Conservation (phyloP, 37 sponge, comb jelly and placozoan genomes). For the Haliclona indistincta region DNA sequence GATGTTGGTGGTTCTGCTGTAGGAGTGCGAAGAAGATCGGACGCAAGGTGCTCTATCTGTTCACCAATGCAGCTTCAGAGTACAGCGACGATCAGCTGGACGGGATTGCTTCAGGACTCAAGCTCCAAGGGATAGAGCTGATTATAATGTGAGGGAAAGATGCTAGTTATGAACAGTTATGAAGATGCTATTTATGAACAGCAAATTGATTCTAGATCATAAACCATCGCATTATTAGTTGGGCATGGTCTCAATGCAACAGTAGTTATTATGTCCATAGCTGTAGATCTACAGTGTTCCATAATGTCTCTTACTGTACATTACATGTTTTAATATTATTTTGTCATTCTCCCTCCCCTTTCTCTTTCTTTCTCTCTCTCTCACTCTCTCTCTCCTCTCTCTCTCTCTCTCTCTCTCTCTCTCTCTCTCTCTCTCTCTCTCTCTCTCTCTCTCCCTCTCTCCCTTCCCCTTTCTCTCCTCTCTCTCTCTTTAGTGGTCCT, state of each 20-base stretch:
- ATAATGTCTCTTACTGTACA: too few species aligned
- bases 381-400: too few species aligned
- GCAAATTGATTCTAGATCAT: background rate
- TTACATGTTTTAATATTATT: too few species aligned
- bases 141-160: conserved; percentile 58
- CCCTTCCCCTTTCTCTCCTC: too few species aligned
- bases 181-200: background rate
- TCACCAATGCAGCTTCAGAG: conserved; percentile 81
- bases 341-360: too few species aligned
- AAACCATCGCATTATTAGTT: too few species aligned
- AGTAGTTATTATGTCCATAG: background rate
- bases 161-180: background rate
- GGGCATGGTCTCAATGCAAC: conserved; percentile 17
- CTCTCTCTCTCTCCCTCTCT: too few species aligned
- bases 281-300: too few species aligned
- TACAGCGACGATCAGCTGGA: conserved; percentile 74
- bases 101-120: conserved; percentile 65
- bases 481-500: conserved; percentile 52
- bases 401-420: too few species aligned
- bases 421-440: too few species aligned
- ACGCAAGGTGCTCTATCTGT: conserved; percentile 75
- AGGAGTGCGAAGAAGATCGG: conserved; percentile 56
- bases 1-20: background rate
- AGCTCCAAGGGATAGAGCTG: conserved; percentile 56
- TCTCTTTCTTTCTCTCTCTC: too few species aligned